Base-by-base conservation (phyloP, 2,888 invertebrate species). In the Pediacus dermestoides region DNA sequence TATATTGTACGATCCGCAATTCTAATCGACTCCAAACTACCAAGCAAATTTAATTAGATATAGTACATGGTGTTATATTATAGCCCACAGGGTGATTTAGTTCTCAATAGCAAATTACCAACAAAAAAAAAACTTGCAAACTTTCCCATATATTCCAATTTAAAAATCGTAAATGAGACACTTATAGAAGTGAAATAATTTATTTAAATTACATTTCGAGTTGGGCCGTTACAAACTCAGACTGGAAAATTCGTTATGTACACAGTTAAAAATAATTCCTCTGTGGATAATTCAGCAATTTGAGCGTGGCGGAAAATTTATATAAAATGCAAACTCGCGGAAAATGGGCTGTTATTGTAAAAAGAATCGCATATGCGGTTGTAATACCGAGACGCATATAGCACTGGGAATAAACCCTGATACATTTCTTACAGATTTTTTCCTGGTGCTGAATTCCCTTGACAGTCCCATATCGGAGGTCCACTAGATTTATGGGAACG, bases 391-490 rank as follows among this genome's bases (percentile, higher is more conserved):
- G n/a, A n/a, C n/a, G 28, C 22, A 44, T 40, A 38, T 34, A 31
- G 36, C 37, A 23, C 31, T 33, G 33, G 38, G 27, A 42, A 43
- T 28, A 39, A 35, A 43, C n/a, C 48, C 43, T 43, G 45, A 48
- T 48, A n/a, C n/a, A 48, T 46, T 42, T 48, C 43, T 36, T 42
- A 35, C 26, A 32, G 39, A 43, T 48, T 48, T 48, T 48, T n/a
- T n/a, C n/a, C n/a, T n/a, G 39, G 32, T 28, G 35, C 16, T 33
- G 30, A n/a, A n/a, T n/a, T 26, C 33, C 38, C 38, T 27, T 41
- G 46, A 44, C 47, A 44, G 39, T 37, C 44, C 43, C 40, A 46
- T 46, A 48, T 48, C 43, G 48, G 48, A 46, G 43, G 39, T 48
- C 46, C 37, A 31, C 14, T 34, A 39, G 48, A 48, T 48, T 48